A percentile compares a stretch with the other conserved stretches of the same genome.
Evolutionary conservation across 2,113 vertebrate species (phyloP).

Genomic region (Hemibagrus wyckioides): DNA sequence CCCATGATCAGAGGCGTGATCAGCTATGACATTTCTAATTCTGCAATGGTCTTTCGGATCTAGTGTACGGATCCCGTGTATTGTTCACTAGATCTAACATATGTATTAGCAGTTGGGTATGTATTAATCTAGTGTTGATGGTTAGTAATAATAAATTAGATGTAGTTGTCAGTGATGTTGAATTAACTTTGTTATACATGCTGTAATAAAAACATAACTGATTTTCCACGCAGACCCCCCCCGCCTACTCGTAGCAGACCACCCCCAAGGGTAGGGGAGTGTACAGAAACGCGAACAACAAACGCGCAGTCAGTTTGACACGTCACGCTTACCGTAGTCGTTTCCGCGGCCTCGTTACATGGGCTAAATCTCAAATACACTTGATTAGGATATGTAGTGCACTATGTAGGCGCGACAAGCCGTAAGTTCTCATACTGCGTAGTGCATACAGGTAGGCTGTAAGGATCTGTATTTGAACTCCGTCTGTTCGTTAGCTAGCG

Average conservation of each 20-base stretch:
- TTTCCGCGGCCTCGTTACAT: conserved; percentile 1
- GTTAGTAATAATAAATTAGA: not conserved
- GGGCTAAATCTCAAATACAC: too few relatives aligned
- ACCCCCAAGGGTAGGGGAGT: not conserved
- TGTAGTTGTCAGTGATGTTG: not conserved
- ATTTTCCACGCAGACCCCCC: too few relatives aligned
- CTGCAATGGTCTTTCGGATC: not conserved
- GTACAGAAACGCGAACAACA: not conserved
- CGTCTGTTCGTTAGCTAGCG: conserved; percentile 19
- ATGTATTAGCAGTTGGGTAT: too few relatives aligned
- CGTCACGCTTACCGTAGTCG: conserved; percentile 15
- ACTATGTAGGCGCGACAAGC: not conserved
- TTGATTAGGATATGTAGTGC: not conserved
- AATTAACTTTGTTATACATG: not conserved
- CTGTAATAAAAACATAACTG: too few relatives aligned
- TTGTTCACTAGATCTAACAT: not conserved
- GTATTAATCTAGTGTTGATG: too few relatives aligned
- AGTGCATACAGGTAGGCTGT: not conserved
- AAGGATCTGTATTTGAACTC: not conserved
- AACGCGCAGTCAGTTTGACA: not conserved
- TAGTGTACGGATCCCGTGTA: not conserved
- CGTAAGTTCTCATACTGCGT: not conserved
- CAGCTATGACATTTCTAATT: not conserved
- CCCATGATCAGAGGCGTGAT: too few relatives aligned
- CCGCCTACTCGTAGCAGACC: too few relatives aligned